These are phyloP conservation scores for Lepidochitona cinerea DNA, from an alignment of 2,888 invertebrate genomes.

Conservation along the genomic window DNA sequence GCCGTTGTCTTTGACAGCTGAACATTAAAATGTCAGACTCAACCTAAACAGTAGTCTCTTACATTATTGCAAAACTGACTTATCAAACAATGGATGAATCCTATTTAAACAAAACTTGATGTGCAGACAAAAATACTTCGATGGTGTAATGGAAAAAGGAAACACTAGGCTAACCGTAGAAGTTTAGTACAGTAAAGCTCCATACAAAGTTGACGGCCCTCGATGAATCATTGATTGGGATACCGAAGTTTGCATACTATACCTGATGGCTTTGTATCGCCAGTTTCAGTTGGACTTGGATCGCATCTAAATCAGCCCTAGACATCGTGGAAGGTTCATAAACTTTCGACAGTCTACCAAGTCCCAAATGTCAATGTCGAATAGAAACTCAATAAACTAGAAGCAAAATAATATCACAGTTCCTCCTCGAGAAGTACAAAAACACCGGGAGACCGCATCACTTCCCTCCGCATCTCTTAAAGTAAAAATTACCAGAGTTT, in stretches of 20 bases:
- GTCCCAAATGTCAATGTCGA: not conserved
- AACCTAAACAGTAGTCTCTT: too few species aligned
- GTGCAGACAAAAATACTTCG: too few species aligned
- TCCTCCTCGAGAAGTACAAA: constrained; percentile 10
- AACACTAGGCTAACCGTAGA: too few species aligned
- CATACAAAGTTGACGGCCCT: constrained; percentile 1
- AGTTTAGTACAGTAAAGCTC: not conserved
- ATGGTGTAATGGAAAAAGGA: too few species aligned
- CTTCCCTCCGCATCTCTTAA: constrained; percentile 2
- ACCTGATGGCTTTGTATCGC: constrained; percentile 69
- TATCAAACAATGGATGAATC: too few species aligned
- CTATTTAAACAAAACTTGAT: too few species aligned
- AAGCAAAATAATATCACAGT: constrained; percentile 8
- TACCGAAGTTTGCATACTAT: constrained; percentile 31
- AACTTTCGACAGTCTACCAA: not conserved
- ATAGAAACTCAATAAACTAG: not conserved
- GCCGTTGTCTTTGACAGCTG: not conserved
- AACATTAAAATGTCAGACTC: too few species aligned
- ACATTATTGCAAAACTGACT: too few species aligned
- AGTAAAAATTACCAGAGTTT: too few species aligned
- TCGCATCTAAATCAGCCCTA: constrained; percentile 55
- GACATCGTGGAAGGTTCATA: constrained; percentile 41
- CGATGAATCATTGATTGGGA: constrained; percentile 11
- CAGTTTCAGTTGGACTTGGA: constrained; percentile 63
- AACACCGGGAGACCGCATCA: constrained; percentile 9